phyloP scores from a whole-genome alignment of 2,888 invertebrate genomes.

The Drosophila macrospina region DNA sequence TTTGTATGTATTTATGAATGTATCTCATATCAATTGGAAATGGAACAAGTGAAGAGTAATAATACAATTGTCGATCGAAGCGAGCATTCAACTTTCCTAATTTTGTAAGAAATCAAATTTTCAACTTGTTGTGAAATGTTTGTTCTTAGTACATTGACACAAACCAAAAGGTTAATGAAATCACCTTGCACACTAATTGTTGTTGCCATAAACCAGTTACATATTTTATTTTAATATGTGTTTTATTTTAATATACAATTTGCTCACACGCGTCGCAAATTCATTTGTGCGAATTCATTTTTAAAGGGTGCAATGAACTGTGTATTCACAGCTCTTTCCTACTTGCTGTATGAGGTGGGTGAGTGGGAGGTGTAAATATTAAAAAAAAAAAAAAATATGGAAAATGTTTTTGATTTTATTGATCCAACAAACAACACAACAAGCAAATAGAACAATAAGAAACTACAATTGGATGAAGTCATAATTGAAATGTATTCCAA shows the following conservation, averaged over 20 bases:
- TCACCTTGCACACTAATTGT: slow-evolving; percentile 22
- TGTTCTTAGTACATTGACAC: slow-evolving; percentile 46
- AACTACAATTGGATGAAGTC: neutral
- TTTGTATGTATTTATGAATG: neutral
- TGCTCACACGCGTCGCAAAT: slow-evolving; percentile 30
- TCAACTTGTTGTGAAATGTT: slow-evolving; percentile 51
- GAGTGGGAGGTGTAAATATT: slow-evolving; percentile 18
- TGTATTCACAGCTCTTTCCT: slow-evolving; percentile 20
- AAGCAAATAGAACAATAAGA: slow-evolving; percentile 32
- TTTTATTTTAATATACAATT: slow-evolving; percentile 20
- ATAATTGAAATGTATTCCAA: neutral
- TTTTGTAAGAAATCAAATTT: slow-evolving; percentile 24
- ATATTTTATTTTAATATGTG: slow-evolving; percentile 9
- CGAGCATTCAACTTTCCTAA: slow-evolving; percentile 27
- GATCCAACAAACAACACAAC: slow-evolving; percentile 45
- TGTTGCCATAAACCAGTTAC: slow-evolving; percentile 57
- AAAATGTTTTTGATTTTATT: slow-evolving; percentile 44
- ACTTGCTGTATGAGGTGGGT: slow-evolving; percentile 1
- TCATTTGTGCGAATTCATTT: slow-evolving; percentile 20
- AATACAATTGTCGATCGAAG: neutral
- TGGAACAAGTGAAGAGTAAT: neutral
- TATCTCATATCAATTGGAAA: neutral
- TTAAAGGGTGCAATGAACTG: slow-evolving; percentile 58
- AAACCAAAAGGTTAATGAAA: slow-evolving; percentile 55
- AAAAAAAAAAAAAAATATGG: slow-evolving; percentile 18